Evolutionary conservation across 2,113 vertebrate genomes (phyloP).

Genomic region (Petrocephalus microphthalmus): DNA sequence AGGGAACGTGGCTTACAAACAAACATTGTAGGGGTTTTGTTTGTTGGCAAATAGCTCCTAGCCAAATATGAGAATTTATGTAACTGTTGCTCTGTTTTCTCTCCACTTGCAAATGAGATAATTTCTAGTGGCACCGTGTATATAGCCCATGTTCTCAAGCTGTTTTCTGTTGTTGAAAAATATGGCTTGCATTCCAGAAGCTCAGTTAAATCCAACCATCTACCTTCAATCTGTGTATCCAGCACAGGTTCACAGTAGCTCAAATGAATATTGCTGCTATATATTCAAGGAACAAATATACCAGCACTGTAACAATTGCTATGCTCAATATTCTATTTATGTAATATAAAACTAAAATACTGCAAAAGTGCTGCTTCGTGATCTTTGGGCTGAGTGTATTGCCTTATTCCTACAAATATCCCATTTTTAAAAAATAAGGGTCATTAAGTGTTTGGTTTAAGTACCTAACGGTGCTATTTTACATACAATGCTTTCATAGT

Average conservation of each 20-base stretch:
- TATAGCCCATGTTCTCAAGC: background rate
- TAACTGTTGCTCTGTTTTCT: background rate
- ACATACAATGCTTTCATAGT: slow-evolving; percentile 1
- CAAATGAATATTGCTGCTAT: background rate
- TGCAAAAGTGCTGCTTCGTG: background rate
- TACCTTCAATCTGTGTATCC: background rate
- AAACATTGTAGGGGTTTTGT: background rate
- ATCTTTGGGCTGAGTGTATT: background rate
- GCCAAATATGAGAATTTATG: background rate
- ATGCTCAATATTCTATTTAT: background rate
- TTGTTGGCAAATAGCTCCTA: background rate
- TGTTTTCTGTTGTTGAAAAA: background rate
- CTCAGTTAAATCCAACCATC: background rate
- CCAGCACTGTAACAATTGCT: background rate
- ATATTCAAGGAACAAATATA: background rate
- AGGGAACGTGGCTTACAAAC: background rate
- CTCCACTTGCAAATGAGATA: background rate
- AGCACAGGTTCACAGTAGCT: background rate
- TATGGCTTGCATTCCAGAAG: background rate
- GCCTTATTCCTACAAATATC: background rate
- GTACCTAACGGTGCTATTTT: background rate
- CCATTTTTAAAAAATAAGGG: background rate
- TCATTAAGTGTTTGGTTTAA: slow-evolving; percentile 6
- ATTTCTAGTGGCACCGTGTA: background rate
- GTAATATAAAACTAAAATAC: background rate